A percentile compares a stretch with the other conserved stretches of the same genome.
Evolutionary conservation across 2,113 vertebrate species (phyloP).

Genomic region (Strix aluco): DNA sequence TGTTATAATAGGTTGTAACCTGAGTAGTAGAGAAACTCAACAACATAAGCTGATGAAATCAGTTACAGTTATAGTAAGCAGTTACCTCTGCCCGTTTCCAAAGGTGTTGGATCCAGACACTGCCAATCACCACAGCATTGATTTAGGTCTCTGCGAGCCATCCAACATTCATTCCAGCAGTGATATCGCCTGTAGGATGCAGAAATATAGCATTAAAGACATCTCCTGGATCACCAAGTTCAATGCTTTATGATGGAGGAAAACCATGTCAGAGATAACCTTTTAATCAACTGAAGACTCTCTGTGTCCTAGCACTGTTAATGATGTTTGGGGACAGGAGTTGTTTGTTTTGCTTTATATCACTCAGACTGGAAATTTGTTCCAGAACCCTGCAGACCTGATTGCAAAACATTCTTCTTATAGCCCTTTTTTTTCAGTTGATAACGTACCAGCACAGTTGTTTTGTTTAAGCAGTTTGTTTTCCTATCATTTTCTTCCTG

Average conservation of each 20-base stretch:
- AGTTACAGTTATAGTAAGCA: background rate
- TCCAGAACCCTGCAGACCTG: background rate
- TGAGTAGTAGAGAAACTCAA: background rate
- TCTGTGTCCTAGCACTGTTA: background rate
- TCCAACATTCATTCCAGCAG: constrained; percentile 63
- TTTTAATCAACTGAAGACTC: background rate
- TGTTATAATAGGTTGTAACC: background rate
- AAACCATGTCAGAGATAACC: background rate
- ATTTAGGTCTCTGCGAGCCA: constrained; percentile 54
- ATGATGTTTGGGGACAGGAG: background rate
- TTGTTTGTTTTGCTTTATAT: background rate
- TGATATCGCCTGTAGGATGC: constrained; percentile 35
- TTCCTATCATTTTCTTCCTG: background rate
- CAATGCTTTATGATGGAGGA: background rate
- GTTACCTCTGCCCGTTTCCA: constrained; percentile 55
- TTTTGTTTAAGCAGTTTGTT: background rate
- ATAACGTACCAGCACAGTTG: background rate
- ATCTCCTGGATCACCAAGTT: background rate
- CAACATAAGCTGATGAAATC: background rate
- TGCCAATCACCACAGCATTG: constrained; percentile 60
- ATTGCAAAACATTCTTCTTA: background rate
- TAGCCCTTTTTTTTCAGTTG: background rate
- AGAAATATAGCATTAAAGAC: background rate
- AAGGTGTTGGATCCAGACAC: constrained; percentile 59
- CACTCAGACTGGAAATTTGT: background rate